Conservation (phyloP, 2,888 invertebrate species). For the Sipunculus nudus region DNA sequence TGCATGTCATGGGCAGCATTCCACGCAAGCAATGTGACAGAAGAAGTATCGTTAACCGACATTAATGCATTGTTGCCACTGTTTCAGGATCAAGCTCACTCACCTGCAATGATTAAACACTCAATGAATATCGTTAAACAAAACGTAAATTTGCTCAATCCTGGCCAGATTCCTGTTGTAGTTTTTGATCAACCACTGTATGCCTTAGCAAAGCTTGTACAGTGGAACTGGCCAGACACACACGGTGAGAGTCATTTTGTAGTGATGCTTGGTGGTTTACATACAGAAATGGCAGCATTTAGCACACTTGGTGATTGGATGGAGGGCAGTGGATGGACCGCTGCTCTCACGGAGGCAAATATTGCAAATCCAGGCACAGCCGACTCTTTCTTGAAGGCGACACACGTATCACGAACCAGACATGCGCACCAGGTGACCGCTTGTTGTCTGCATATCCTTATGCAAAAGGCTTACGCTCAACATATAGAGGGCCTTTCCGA, state of each 20-base stretch:
- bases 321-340: constrained; percentile 47
- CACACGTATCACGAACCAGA: constrained; percentile 16
- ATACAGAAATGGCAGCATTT: constrained; percentile 47
- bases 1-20: constrained; percentile 4
- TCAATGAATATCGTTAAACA: constrained; percentile 31
- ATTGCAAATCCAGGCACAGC: constrained; percentile 31
- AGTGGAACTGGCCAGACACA: constrained; percentile 45
- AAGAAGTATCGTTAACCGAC: not conserved
- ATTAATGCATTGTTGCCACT: constrained; percentile 34
- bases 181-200: constrained; percentile 43
- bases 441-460: constrained; percentile 7
- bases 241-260: constrained; percentile 43
- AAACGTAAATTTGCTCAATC: constrained; percentile 30
- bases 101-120: constrained; percentile 43
- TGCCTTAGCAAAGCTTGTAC: constrained; percentile 46
- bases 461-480: not conserved
- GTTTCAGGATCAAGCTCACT: constrained; percentile 38
- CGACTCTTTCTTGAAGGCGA: constrained; percentile 14
- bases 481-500: not conserved
- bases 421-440: constrained; percentile 24
- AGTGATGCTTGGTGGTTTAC: constrained; percentile 48
- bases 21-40: constrained; percentile 5
- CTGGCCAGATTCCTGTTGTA: constrained; percentile 41
- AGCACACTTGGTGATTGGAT: constrained; percentile 40
- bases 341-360: constrained; percentile 35